Percentiles rank a stretch among this genome's conserved stretches.
phyloP scores from a whole-genome alignment of 1,140 invertebrate genomes.

The Drosophila albomicans region DNA sequence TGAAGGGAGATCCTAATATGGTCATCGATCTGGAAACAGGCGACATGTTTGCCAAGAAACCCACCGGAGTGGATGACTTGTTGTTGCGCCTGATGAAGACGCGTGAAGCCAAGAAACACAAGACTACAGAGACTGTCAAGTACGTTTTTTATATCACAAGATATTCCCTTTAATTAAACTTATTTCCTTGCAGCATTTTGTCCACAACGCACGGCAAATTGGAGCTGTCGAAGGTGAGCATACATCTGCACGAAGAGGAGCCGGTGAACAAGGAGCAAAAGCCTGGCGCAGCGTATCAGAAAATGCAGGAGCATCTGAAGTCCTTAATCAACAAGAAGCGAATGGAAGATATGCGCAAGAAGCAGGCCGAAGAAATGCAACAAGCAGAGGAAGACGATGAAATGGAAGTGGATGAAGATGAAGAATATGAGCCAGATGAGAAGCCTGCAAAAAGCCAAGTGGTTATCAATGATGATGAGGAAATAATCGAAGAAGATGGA shows the following conservation, averaged over 20 bases:
- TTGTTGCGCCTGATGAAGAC: conserved; percentile 87
- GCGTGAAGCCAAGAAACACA: conserved; percentile 72
- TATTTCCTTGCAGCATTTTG: conserved; percentile 51
- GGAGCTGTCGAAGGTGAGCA: conserved; percentile 81
- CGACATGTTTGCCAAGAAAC: conserved; percentile 76
- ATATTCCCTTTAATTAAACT: neutral
- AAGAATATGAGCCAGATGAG: conserved; percentile 72
- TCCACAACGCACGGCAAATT: conserved; percentile 80
- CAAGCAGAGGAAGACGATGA: conserved; percentile 48
- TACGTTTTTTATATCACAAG: conserved; percentile 64
- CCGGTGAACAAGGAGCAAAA: conserved; percentile 84
- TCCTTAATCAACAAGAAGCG: conserved; percentile 86
- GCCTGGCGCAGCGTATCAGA: conserved; percentile 87
- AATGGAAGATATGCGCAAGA: conserved; percentile 85
- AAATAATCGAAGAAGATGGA: conserved; percentile 66
- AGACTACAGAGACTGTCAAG: conserved; percentile 75
- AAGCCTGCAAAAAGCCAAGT: conserved; percentile 66
- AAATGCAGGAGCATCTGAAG: conserved; percentile 87
- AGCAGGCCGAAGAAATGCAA: conserved; percentile 81
- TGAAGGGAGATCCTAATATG: conserved; percentile 86
- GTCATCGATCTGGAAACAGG: conserved; percentile 86
- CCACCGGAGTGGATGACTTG: conserved; percentile 85
- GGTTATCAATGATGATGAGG: conserved; percentile 66
- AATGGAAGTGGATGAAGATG: conserved; percentile 62
- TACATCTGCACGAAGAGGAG: conserved; percentile 71